Base-by-base conservation (phyloP, 2,113 vertebrate genomes). In the Dissostichus mawsoni region DNA sequence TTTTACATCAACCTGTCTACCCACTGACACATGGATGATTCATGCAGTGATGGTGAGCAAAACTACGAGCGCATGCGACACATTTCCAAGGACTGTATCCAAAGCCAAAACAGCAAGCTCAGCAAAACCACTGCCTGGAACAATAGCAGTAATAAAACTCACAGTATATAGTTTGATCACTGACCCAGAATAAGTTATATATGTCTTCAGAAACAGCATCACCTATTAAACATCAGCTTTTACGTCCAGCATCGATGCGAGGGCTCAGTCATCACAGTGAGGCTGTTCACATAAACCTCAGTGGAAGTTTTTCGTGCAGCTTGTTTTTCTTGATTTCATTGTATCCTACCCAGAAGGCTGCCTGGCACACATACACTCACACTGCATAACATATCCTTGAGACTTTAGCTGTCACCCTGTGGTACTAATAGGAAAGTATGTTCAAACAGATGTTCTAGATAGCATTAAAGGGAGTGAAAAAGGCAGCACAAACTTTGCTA, bases 391-490 rank as follows among this genome's bases (percentile, higher is more conserved):
- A 58, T 66, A 55, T 72, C 79, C 53, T 73, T 47, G 53, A 82
- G 67, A 72, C 73, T 36, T 41, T 62, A 72, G 75, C 69, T 77
- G 80, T 83, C 85, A 80, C 55, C 77, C 72, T 57, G 61, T 62
- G 66, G 78, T 69, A n/a, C 72, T 71, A 82, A 85, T 87, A 75
- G 79, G 52, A 67, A 57, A 52, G 67, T 71, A 57, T 78, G 75
- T 77, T 90, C 82, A 88, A 81, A 88, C 76, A 85, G 84, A 85
- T 91, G 85, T 76, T 69, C 25, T 33, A 64, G 74, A 86, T 84
- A 78, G 76, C 10, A 52, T 72, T 68, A 50, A 18, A 63, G 48
- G 55, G 47, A 47, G 20, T 23, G 14, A 58, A 68, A 76, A 64
- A 62, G n/a, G 56, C 48, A n/a, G 20, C 41, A 52, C 57, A 57